phyloP scores from a whole-genome alignment of 2,113 vertebrate genomes.

The Murina feae region DNA sequence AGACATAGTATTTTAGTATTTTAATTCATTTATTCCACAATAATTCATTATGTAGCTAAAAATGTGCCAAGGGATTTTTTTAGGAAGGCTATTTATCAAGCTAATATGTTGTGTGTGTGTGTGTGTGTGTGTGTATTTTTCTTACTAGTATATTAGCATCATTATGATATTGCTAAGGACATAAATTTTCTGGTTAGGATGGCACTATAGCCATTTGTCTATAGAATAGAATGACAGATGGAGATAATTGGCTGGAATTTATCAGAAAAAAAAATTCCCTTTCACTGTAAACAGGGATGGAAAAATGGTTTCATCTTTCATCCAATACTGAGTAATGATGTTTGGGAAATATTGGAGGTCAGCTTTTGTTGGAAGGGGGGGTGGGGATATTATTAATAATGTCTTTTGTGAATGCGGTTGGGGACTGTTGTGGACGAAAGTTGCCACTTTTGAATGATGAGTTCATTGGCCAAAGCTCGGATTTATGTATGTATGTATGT shows the following conservation, averaged over 20 bases:
- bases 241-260: conserved; percentile 16
- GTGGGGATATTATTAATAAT: neutral
- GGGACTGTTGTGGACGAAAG: neutral
- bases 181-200: conserved; percentile 29
- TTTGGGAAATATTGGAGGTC: neutral
- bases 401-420: neutral
- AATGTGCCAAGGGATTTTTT: conserved; percentile 25
- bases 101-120: neutral
- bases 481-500: neutral
- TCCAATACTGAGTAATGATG: neutral
- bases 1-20: conserved; percentile 33
- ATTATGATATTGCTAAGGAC: conserved; percentile 33
- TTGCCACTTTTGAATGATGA: neutral
- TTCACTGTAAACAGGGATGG: neutral
- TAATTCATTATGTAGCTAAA: neutral
- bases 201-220: neutral
- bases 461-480: neutral
- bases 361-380: neutral
- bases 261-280: neutral
- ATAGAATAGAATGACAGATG: neutral
- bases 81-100: conserved; percentile 26
- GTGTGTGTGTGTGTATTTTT: neutral
- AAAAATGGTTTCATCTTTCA: neutral
- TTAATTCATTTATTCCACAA: conserved; percentile 28
- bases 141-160: neutral